Percentiles rank a stretch among this genome's conserved stretches.
These are phyloP conservation scores for Xanthia icteritia DNA, from an alignment of 2,888 invertebrate species.

Conservation along the genomic window DNA sequence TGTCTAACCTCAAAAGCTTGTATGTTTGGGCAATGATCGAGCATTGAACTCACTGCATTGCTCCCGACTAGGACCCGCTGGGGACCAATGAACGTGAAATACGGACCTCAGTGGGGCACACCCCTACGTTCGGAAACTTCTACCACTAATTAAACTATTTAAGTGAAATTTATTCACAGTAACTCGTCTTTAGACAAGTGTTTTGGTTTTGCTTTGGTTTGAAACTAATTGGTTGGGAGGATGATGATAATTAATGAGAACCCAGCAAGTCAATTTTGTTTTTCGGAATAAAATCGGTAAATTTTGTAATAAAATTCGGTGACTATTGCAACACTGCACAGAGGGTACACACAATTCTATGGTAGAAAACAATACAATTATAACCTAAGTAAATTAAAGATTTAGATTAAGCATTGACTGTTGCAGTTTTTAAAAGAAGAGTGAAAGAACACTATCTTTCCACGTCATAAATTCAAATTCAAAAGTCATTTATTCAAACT, in stretches of 20 bases:
- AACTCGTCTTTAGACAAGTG: slow-evolving; percentile 59
- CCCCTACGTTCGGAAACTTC: slow-evolving; percentile 67
- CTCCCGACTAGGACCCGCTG: slow-evolving; percentile 63
- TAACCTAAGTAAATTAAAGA: neutral
- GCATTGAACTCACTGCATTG: slow-evolving; percentile 62
- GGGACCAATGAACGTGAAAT: slow-evolving; percentile 77
- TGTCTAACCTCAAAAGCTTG: slow-evolving; percentile 16
- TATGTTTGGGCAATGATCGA: slow-evolving; percentile 63
- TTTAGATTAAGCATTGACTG: too few relatives aligned
- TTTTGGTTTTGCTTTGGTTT: slow-evolving; percentile 38
- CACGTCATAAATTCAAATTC: too few relatives aligned
- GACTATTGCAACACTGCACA: neutral
- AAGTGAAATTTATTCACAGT: slow-evolving; percentile 80
- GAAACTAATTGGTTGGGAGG: neutral
- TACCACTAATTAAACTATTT: slow-evolving; percentile 78
- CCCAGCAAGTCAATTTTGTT: neutral
- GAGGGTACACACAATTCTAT: neutral
- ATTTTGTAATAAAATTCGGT: neutral
- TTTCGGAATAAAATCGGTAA: neutral
- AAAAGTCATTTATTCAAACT: too few relatives aligned
- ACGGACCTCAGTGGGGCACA: slow-evolving; percentile 65
- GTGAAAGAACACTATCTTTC: too few relatives aligned
- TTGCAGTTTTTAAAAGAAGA: too few relatives aligned
- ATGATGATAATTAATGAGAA: neutral
- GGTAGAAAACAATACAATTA: neutral